Percentiles rank a stretch among this genome's conserved stretches.
Conservation (phyloP, 2,888 invertebrate species). For the Idaea dimidiata region DNA sequence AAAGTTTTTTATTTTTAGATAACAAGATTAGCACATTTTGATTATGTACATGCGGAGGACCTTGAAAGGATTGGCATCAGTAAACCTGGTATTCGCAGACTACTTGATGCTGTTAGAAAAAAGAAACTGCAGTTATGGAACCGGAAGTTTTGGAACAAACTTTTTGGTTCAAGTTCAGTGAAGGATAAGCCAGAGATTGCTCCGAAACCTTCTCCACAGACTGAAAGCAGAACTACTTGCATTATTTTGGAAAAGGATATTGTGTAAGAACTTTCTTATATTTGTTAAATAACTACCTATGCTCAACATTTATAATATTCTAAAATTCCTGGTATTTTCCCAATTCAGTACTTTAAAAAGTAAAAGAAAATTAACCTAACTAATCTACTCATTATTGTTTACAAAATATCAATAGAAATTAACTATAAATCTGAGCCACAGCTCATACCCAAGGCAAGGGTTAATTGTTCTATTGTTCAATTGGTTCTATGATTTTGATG, state of each 20-base stretch:
- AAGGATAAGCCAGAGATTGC: slow-evolving; percentile 75
- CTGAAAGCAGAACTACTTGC: slow-evolving; percentile 83
- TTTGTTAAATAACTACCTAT: not conserved
- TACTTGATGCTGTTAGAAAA: slow-evolving; percentile 96
- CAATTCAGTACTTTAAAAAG: too few species aligned
- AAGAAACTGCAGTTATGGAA: slow-evolving; percentile 91
- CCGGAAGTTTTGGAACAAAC: slow-evolving; percentile 89
- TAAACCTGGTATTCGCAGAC: slow-evolving; percentile 93
- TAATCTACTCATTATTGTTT: too few species aligned
- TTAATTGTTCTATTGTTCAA: too few species aligned
- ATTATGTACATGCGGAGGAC: slow-evolving; percentile 97
- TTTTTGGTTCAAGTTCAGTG: slow-evolving; percentile 81
- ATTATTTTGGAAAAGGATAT: slow-evolving; percentile 93
- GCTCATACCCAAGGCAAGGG: too few species aligned
- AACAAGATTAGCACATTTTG: slow-evolving; percentile 96
- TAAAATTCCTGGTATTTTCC: too few species aligned
- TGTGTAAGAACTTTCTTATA: slow-evolving; percentile 58
- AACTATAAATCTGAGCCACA: too few species aligned
- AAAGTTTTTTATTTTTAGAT: slow-evolving; percentile 78
- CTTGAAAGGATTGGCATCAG: slow-evolving; percentile 96
- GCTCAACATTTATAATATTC: too few species aligned
- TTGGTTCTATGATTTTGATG: too few species aligned
- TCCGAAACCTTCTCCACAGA: slow-evolving; percentile 54
- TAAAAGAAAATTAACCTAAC: too few species aligned
- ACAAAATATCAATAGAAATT: too few species aligned